Conservation (phyloP, 2,888 invertebrate species). For the Agonopterix subpropinquella region DNA sequence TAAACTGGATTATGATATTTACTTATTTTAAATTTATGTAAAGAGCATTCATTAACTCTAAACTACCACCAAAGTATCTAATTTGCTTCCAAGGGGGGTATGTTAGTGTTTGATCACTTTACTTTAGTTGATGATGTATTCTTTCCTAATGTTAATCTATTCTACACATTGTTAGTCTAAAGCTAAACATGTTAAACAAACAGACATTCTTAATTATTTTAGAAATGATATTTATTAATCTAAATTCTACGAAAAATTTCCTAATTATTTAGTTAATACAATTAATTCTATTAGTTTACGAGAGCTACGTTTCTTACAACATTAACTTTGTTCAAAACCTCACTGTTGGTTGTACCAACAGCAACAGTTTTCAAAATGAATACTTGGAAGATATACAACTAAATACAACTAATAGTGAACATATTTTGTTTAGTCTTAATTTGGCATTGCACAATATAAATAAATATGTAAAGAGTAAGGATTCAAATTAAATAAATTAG, state of each 20-base stretch:
- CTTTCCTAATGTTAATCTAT: conserved; percentile 61
- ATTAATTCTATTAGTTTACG: conserved; percentile 49
- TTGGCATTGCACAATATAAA: conserved; percentile 54
- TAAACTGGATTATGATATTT: conserved; percentile 35
- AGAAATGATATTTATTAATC: conserved; percentile 73
- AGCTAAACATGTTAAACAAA: conserved; percentile 75
- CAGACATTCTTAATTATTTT: conserved; percentile 70
- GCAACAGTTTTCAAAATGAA: conserved; percentile 37
- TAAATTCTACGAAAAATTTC: conserved; percentile 59
- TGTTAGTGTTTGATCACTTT: conserved; percentile 53
- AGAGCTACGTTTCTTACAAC: conserved; percentile 17
- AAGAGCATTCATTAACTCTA: conserved; percentile 20
- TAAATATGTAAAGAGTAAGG: conserved; percentile 46
- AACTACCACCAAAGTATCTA: conserved; percentile 51
- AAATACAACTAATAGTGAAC: conserved; percentile 55
- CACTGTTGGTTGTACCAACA: conserved; percentile 45
- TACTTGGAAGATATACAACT: conserved; percentile 44
- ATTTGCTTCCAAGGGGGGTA: conserved; percentile 54
- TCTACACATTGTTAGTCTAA: conserved; percentile 73
- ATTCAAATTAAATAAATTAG: conserved; percentile 37
- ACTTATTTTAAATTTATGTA: conserved; percentile 32
- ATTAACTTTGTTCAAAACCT: conserved; percentile 31
- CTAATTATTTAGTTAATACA: conserved; percentile 68
- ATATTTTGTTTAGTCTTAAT: conserved; percentile 42
- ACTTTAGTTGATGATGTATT: conserved; percentile 26